These are phyloP conservation scores for Perca schrenkii DNA, from an alignment of 2,113 vertebrate genomes.

Conservation along the genomic window DNA sequence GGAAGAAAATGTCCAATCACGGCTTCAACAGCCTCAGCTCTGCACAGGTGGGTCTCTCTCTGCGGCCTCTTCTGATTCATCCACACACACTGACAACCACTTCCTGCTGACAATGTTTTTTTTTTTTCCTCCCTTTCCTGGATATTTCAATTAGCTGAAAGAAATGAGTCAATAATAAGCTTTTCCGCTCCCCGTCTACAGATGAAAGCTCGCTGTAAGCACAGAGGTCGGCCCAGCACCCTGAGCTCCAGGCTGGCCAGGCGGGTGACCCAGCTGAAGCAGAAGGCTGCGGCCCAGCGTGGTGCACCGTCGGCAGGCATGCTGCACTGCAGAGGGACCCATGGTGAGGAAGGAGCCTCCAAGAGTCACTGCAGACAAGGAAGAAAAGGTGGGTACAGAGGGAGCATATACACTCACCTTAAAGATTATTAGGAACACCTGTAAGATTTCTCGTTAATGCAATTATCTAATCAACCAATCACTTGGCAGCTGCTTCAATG, in stretches of 20 bases:
- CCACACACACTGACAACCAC: constrained; percentile 29
- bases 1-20: constrained; percentile 71
- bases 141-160: constrained; percentile 63
- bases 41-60: constrained; percentile 70
- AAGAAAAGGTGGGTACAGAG: constrained; percentile 70
- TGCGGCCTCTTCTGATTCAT: constrained; percentile 4
- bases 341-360: constrained; percentile 41
- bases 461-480: too few species aligned
- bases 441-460: too few species aligned
- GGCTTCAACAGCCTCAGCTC: constrained; percentile 65
- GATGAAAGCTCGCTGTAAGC: constrained; percentile 87
- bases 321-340: constrained; percentile 83
- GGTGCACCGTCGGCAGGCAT: constrained; percentile 75
- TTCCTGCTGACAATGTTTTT: constrained; percentile 34
- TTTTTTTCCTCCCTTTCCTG: not conserved
- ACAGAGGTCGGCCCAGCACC: constrained; percentile 77
- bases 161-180: constrained; percentile 55
- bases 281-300: constrained; percentile 87
- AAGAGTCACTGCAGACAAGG: constrained; percentile 68
- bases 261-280: constrained; percentile 89
- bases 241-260: constrained; percentile 85
- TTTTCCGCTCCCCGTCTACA: constrained; percentile 58
- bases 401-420: not conserved
- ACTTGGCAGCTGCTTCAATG: too few species aligned
- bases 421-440: too few species aligned